phyloP scores from a whole-genome alignment of 1,140 invertebrate species.

The Drosophila gunungcola region DNA sequence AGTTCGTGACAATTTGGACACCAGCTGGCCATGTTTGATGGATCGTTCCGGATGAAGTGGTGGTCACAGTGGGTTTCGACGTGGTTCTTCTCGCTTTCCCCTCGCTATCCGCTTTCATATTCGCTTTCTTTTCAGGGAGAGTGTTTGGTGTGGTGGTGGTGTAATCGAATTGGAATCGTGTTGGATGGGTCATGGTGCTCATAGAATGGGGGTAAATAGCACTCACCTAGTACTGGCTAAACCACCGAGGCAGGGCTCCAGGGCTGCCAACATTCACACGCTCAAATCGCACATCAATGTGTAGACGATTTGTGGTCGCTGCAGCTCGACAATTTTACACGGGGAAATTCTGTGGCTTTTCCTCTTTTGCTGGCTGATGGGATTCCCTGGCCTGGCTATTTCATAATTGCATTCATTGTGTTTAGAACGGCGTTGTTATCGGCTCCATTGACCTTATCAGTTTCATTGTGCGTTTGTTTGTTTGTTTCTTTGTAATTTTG shows the following conservation, averaged over 20 bases:
- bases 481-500: slow-evolving; percentile 44
- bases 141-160: slow-evolving; percentile 1
- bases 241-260: slow-evolving; percentile 85
- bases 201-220: slow-evolving; percentile 8
- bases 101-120: slow-evolving; percentile 64
- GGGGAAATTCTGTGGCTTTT: slow-evolving; percentile 31
- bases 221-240: slow-evolving; percentile 85
- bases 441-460: slow-evolving; percentile 47
- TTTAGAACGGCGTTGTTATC: slow-evolving; percentile 62
- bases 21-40: slow-evolving; percentile 77
- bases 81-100: slow-evolving; percentile 24
- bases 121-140: slow-evolving; percentile 55
- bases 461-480: slow-evolving; percentile 67
- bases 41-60: slow-evolving; percentile 47
- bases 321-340: slow-evolving; percentile 36
- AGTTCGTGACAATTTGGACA: slow-evolving; percentile 82
- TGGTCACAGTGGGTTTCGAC: slow-evolving; percentile 22
- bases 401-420: slow-evolving; percentile 36
- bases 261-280: slow-evolving; percentile 85
- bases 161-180: slow-evolving; percentile 19
- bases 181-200: slow-evolving; percentile 10
- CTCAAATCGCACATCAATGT: slow-evolving; percentile 77
- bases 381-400: slow-evolving; percentile 45
- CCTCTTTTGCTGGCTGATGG: slow-evolving; percentile 25
- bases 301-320: slow-evolving; percentile 70